Evolutionary conservation across 2,888 invertebrate species (phyloP), one percentile per base, ranked within the genome.

Genomic region (Drosophila phalerata): DNA sequence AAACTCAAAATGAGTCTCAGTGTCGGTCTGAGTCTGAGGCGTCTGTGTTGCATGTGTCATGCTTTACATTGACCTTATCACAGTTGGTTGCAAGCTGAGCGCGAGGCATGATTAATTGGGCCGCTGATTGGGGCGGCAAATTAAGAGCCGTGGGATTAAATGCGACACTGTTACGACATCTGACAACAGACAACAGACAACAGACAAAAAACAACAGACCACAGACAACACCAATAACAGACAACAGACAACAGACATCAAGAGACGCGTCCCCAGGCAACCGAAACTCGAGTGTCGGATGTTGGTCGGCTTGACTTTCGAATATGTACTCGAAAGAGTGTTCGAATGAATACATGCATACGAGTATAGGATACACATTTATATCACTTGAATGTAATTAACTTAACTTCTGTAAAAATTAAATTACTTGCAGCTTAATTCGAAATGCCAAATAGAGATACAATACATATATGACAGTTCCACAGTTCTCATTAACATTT

Each of bases 81-180:
- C 28, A 43, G 28, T 22, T 22, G 22, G 52, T 43, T 49, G 55
- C 68, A 48, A 57, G 52, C 43, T 9, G 43, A 19, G 28, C 15
- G 47, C 51, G 48, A 9, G 56, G 17, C 47, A 43, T 69, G 77
- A 73, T 77, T 73, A 61, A 77, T 77, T 77, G 67, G 63, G 51
- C 34, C 45, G 55, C 61, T 69, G 73, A 77, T 73, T 75, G 64
- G 48, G 49, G 45, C 53, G 25, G 63, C 61, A 32, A 53, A 62
- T 56, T 61, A 15, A 47, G 56, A 67, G 67, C 52, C 37, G 28
- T 66, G 63, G 63, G 52, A 64, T 64, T 58, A 51, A 57, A 49
- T 48, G 66, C 57, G 32, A 51, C 58, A 55, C 5, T 19, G 25
- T 76, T 76, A 52, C 76, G 47, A 76, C 61, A 64, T 63, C 56